Evolutionary conservation across 1,140 invertebrate species (phyloP).

Genomic region (Akabosia matsudoensis): DNA sequence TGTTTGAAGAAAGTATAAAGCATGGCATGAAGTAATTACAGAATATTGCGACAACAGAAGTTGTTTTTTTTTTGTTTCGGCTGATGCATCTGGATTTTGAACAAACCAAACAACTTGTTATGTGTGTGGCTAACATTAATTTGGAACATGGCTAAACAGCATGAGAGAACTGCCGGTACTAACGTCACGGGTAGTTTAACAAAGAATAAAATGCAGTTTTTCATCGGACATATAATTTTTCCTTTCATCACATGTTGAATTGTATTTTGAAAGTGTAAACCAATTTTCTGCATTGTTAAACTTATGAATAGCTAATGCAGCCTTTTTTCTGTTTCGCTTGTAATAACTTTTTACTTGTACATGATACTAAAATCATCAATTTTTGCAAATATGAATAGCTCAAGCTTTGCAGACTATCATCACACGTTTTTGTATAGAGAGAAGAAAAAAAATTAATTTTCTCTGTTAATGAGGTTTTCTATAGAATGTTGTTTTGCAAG

Average conservation of each 20-base stretch:
- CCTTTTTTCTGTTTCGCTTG: too few species aligned
- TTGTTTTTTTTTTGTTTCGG: too few species aligned
- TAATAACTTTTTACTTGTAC: too few species aligned
- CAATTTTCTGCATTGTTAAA: slow-evolving; percentile 12
- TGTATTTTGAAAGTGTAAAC: neutral
- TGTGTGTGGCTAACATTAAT: neutral
- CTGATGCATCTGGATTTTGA: too few species aligned
- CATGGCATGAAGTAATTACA: too few species aligned
- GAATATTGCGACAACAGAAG: too few species aligned
- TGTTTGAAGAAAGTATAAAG: too few species aligned
- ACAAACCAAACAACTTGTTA: too few species aligned
- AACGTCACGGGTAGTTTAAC: neutral
- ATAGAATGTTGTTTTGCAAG: neutral
- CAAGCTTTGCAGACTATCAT: neutral
- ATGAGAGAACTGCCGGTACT: neutral
- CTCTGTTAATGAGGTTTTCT: neutral
- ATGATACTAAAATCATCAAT: too few species aligned
- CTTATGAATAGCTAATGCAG: neutral
- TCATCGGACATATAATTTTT: neutral
- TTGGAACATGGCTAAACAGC: neutral
- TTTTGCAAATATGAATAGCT: neutral
- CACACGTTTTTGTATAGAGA: neutral
- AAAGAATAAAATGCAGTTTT: neutral
- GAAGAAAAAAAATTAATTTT: neutral
- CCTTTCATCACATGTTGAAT: neutral